Conservation (phyloP, 2,113 vertebrate genomes). For the Bungarus multicinctus region DNA sequence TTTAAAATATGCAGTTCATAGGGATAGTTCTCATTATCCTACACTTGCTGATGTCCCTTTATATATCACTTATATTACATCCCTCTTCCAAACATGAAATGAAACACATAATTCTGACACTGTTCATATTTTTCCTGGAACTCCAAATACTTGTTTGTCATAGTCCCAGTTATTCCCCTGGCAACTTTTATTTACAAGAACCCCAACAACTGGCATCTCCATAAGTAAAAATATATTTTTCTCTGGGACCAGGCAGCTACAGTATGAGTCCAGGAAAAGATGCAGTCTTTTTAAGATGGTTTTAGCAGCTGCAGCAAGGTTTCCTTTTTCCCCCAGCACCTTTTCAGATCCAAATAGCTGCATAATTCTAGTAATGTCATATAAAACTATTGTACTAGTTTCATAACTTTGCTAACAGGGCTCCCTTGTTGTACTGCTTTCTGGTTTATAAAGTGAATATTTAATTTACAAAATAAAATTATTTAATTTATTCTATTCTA, state of each 20-base stretch:
- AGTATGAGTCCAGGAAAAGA: background rate
- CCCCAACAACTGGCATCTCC: background rate
- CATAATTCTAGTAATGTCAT: background rate
- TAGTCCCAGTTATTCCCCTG: background rate
- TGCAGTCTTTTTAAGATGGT: background rate
- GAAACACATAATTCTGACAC: background rate
- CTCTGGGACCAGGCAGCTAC: background rate
- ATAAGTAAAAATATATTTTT: background rate
- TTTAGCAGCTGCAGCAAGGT: background rate
- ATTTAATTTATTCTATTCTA: background rate
- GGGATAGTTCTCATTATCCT: background rate
- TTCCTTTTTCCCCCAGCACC: background rate
- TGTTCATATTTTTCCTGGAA: background rate
- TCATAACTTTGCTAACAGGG: background rate
- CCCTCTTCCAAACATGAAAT: background rate
- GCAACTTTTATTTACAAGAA: background rate
- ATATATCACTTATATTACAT: background rate
- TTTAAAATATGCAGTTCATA: background rate
- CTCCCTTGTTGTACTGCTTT: background rate
- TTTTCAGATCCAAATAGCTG: background rate
- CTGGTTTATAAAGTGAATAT: background rate
- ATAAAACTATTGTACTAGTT: background rate
- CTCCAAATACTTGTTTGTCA: background rate
- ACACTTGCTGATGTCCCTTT: background rate
- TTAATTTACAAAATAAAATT: background rate